Conservation (phyloP, 2,113 vertebrate genomes). For the Malurus cyaneus region DNA sequence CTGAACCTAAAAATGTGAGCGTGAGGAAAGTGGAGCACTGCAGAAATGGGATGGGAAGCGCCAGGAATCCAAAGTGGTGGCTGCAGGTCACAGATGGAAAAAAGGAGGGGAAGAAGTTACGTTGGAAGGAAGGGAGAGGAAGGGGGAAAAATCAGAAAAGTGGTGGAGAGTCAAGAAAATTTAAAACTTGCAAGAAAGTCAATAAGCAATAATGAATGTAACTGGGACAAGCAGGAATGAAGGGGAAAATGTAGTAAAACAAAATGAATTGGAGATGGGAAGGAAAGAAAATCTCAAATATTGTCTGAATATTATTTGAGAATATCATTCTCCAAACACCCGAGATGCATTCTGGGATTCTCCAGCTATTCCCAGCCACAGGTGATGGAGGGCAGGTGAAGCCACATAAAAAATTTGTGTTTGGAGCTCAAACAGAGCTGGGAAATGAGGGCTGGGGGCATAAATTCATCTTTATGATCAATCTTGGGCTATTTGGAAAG, state of each 20-base stretch:
- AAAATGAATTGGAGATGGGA: neutral
- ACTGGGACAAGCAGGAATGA: neutral
- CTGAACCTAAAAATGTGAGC: neutral
- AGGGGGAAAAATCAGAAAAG: neutral
- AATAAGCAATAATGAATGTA: neutral
- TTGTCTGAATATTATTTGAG: neutral
- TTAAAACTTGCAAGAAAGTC: neutral
- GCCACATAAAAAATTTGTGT: accelerated
- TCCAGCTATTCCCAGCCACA: neutral
- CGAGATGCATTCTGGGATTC: neutral
- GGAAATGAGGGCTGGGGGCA: neutral
- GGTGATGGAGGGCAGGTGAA: neutral
- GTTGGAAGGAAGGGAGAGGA: neutral
- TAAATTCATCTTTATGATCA: neutral
- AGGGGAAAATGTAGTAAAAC: accelerated
- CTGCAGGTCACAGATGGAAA: neutral
- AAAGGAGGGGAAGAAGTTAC: neutral
- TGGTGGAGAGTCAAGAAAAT: neutral
- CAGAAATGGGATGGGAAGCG: neutral
- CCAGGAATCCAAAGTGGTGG: neutral
- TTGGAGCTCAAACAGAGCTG: neutral
- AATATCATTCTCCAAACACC: no score
- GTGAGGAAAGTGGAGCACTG: neutral
- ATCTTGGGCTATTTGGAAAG: neutral
- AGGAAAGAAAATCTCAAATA: neutral